Conservation (phyloP, 2,888 invertebrate species). For the Tipula vernalis region DNA sequence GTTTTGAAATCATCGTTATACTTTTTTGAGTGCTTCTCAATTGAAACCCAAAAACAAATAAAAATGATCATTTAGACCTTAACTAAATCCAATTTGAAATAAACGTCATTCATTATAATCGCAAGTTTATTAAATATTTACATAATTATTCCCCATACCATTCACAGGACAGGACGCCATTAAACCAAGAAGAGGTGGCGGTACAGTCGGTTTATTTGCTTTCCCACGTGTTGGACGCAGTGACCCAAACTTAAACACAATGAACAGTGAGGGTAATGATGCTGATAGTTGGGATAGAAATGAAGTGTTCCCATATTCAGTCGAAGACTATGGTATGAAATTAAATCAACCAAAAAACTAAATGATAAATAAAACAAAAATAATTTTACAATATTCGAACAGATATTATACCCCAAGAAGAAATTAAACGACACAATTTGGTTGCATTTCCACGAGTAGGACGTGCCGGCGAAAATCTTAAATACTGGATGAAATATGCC, state of each 20-base stretch:
- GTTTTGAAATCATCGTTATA: no score
- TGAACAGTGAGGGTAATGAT: background rate
- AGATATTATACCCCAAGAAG: conserved; percentile 19
- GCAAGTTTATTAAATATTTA: no score
- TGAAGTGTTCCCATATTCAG: conserved; percentile 38
- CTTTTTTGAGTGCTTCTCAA: no score
- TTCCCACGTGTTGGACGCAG: conserved; percentile 50
- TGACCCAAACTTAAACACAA: conserved; percentile 26
- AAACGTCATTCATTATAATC: no score
- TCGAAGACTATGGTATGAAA: conserved; percentile 40
- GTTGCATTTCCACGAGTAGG: conserved; percentile 38
- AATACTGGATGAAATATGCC: conserved; percentile 30
- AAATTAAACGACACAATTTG: conserved; percentile 33
- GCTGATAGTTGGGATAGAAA: conserved; percentile 22
- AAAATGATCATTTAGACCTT: no score
- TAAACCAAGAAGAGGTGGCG: conserved; percentile 40
- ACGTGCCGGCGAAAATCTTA: conserved; percentile 29
- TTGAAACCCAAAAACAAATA: no score
- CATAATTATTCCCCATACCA: no score
- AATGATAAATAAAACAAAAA: background rate
- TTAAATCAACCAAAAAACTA: background rate
- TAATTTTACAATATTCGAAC: background rate
- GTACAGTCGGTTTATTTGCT: conserved; percentile 44
- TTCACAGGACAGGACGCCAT: conserved; percentile 27
- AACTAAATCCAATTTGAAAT: no score